These are phyloP conservation scores for Diplogasteroides magnus DNA, from an alignment of 1,140 invertebrate species.

Conservation along the genomic window DNA sequence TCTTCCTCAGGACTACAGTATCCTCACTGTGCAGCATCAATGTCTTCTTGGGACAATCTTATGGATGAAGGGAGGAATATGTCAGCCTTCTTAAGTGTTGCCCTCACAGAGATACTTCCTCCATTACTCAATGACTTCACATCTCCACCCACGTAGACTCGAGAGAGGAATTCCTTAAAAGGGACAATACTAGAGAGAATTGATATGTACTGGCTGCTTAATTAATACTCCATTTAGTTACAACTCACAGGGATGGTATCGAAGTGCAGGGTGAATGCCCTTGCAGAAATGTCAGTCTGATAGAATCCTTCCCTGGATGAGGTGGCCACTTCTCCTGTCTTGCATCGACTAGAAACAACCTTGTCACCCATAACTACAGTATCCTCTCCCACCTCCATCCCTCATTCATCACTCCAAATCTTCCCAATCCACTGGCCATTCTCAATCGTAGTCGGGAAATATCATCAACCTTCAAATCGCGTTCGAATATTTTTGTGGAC, in stretches of 20 bases:
- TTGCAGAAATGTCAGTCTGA: conserved; percentile 3
- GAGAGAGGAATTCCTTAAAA: conserved; percentile 13
- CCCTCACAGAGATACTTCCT: not conserved
- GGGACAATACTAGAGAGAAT: not conserved
- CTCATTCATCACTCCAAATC: conserved; percentile 32
- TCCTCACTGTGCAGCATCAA: too few relatives aligned
- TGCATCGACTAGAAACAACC: conserved; percentile 11
- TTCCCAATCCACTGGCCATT: conserved; percentile 19
- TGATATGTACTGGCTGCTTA: not conserved
- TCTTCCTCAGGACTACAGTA: too few relatives aligned
- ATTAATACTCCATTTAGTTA: not conserved
- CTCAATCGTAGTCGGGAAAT: conserved; percentile 16
- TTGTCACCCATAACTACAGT: too few relatives aligned
- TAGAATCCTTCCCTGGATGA: conserved; percentile 12
- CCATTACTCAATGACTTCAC: not conserved
- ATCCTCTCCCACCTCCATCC: too few relatives aligned
- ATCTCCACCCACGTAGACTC: conserved; percentile 11
- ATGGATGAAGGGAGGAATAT: conserved; percentile 4
- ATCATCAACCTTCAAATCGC: conserved; percentile 12
- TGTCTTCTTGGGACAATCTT: too few relatives aligned
- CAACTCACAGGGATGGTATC: conserved; percentile 12
- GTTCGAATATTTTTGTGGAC: conserved; percentile 3
- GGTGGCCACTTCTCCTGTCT: not conserved
- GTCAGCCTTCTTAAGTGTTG: not conserved
- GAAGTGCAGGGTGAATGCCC: conserved; percentile 4